A percentile compares a stretch with the other conserved stretches of the same genome.
phyloP scores from a whole-genome alignment of 2,113 vertebrate genomes.

The Microcebus griseorufus region DNA sequence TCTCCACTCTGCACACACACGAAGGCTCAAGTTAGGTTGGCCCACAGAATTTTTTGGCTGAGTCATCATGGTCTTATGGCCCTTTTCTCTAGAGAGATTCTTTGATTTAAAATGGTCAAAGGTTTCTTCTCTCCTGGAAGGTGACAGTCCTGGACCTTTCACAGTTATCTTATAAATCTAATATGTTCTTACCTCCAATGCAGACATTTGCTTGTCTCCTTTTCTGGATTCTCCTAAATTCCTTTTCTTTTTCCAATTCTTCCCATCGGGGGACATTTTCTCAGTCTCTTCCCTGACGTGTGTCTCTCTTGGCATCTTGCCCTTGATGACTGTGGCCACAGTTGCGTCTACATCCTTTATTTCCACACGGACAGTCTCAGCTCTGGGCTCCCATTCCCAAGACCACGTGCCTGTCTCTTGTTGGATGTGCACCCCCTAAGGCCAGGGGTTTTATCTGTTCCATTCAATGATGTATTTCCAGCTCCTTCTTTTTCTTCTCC shows the following conservation, averaged over 20 bases:
- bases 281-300: background rate
- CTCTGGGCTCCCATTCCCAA: background rate
- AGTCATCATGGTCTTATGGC: background rate
- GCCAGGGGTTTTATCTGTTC: background rate
- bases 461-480: background rate
- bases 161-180: background rate
- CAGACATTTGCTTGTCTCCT: background rate
- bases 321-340: background rate
- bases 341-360: rapidly evolving
- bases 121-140: background rate
- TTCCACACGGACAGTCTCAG: no score
- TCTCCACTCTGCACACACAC: rapidly evolving
- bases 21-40: background rate
- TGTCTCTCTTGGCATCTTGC: background rate
- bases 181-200: background rate
- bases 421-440: background rate
- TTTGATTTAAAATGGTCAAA: background rate
- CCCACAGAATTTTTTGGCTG: background rate
- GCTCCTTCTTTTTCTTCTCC: background rate
- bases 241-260: background rate
- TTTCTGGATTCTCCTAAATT: background rate
- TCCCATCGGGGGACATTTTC: background rate
- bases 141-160: background rate
- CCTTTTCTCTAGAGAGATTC: background rate
- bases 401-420: background rate